These are phyloP conservation scores for Thalassoma bifasciatum DNA, from an alignment of 2,113 vertebrate species.

Conservation along the genomic window DNA sequence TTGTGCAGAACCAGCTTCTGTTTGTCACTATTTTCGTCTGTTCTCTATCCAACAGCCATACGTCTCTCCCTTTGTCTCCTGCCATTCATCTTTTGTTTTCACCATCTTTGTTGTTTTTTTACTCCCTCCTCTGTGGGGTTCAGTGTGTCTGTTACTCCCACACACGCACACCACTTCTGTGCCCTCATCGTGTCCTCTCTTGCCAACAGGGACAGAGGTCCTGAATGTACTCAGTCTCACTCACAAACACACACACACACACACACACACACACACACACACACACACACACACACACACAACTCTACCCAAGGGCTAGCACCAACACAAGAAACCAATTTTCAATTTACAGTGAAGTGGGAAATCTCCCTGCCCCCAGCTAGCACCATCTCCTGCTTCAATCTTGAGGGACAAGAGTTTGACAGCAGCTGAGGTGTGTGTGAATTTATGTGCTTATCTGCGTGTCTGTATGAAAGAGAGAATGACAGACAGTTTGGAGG, in stretches of 20 bases:
- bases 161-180: constrained; percentile 31
- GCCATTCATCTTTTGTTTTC: not conserved
- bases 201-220: constrained; percentile 58
- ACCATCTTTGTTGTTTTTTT: not conserved
- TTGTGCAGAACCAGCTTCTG: no score
- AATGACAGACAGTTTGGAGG: constrained; percentile 8
- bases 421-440: constrained; percentile 54
- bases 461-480: constrained; percentile 35
- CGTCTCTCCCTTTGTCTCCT: no score
- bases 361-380: constrained; percentile 78
- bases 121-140: constrained; percentile 20
- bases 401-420: constrained; percentile 62
- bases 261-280: constrained; percentile 32
- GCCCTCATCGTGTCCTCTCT: constrained; percentile 57
- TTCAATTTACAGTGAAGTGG: constrained; percentile 87
- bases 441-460: constrained; percentile 15
- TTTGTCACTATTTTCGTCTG: no score
- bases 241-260: constrained; percentile 14
- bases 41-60: no score
- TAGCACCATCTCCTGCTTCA: constrained; percentile 67
- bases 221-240: constrained; percentile 61
- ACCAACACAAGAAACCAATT: constrained; percentile 80
- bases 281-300: constrained; percentile 34
- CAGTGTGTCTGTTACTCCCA: constrained; percentile 39
- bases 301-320: constrained; percentile 67